These are phyloP conservation scores for Drosophila phalerata DNA, from an alignment of 2,888 invertebrate species.

Conservation along the genomic window DNA sequence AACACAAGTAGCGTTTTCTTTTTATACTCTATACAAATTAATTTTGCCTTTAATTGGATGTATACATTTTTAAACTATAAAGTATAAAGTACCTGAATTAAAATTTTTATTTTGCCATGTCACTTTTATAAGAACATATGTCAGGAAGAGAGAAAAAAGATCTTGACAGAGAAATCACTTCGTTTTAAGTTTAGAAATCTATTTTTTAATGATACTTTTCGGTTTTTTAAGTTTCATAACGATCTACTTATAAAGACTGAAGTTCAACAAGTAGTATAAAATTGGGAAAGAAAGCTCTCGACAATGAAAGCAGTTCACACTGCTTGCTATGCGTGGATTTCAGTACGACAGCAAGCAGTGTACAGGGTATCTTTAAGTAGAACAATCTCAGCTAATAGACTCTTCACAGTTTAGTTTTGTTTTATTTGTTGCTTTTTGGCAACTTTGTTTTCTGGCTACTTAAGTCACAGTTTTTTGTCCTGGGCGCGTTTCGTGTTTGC, in stretches of 20 bases:
- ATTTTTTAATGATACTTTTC: not conserved
- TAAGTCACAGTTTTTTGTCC: conserved; percentile 52
- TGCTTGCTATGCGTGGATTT: not conserved
- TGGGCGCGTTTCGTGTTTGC: conserved; percentile 70
- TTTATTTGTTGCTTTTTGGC: conserved; percentile 24
- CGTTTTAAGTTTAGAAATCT: not conserved
- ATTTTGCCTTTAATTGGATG: not conserved
- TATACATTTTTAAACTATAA: not conserved
- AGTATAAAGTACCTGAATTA: not conserved
- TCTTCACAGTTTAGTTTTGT: not conserved
- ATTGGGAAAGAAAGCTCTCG: not conserved
- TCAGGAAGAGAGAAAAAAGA: not conserved
- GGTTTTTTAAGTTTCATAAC: not conserved
- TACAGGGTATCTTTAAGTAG: not conserved
- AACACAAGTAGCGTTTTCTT: conserved; percentile 43
- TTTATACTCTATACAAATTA: not conserved
- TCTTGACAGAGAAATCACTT: not conserved
- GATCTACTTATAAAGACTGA: not conserved
- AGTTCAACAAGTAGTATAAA: not conserved
- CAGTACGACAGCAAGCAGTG: not conserved
- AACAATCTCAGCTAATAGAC: not conserved
- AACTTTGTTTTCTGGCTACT: conserved; percentile 64
- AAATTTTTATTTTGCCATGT: not conserved
- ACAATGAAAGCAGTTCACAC: too few relatives aligned
- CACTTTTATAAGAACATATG: not conserved